These are phyloP conservation scores for Thereva unica DNA, from an alignment of 2,888 invertebrate genomes.

Conservation along the genomic window DNA sequence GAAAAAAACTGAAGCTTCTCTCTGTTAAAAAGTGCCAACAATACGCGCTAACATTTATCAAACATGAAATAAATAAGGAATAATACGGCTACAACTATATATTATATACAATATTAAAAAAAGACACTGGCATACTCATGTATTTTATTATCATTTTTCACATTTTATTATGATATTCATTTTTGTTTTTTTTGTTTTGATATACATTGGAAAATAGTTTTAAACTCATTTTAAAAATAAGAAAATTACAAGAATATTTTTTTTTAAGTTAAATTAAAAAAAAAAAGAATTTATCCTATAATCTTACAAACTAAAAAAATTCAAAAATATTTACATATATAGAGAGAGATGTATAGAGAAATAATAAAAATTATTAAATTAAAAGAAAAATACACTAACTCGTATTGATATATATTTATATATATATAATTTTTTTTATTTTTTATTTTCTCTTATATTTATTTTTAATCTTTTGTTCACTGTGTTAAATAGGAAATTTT, in stretches of 20 bases:
- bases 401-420: background rate
- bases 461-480: too few species aligned
- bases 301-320: slow-evolving; percentile 17
- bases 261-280: background rate
- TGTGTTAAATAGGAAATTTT: too few species aligned
- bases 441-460: background rate
- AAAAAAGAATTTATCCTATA: too few species aligned
- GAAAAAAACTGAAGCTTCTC: too few species aligned
- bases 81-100: too few species aligned
- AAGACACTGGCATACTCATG: too few species aligned
- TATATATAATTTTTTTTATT: background rate
- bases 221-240: slow-evolving; percentile 23
- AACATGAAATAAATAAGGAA: too few species aligned
- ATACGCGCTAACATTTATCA: too few species aligned
- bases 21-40: too few species aligned
- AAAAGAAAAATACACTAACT: background rate
- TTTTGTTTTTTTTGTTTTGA: slow-evolving; percentile 21
- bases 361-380: slow-evolving; percentile 11
- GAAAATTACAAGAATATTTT: slow-evolving; percentile 15
- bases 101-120: too few species aligned
- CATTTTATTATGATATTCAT: slow-evolving; percentile 20
- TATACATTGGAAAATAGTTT: slow-evolving; percentile 25
- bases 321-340: slow-evolving; percentile 23
- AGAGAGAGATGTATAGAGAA: slow-evolving; percentile 6
- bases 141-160: too few species aligned